A percentile compares a stretch with the other conserved stretches of the same genome.
Conservation (phyloP, 1,140 invertebrate species). For the Megalopta genalis region DNA sequence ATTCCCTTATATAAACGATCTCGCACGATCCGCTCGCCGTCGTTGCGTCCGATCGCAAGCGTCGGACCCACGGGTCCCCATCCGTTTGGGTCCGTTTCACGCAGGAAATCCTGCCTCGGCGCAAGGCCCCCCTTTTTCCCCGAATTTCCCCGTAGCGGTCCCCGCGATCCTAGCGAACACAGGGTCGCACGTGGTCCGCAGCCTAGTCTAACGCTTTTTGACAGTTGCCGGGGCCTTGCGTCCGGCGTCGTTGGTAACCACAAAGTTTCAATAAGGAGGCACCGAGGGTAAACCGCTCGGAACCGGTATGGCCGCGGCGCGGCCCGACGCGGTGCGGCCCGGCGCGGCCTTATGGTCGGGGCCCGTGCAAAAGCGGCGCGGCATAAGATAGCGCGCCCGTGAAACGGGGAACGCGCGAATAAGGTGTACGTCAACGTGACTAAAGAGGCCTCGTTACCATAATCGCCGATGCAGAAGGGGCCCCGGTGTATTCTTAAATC, state of each 20-base stretch:
- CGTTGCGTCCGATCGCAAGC: too few species aligned
- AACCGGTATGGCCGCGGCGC: neutral
- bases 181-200: too few species aligned
- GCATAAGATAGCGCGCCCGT: neutral
- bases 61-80: too few species aligned
- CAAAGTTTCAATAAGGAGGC: slow-evolving; percentile 60
- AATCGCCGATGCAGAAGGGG: slow-evolving; percentile 63
- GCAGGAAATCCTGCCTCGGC: too few species aligned
- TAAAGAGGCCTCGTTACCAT: slow-evolving; percentile 74
- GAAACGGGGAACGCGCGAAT: slow-evolving; percentile 51
- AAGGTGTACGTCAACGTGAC: slow-evolving; percentile 69
- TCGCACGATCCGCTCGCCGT: too few species aligned
- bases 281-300: slow-evolving; percentile 24
- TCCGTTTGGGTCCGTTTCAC: too few species aligned
- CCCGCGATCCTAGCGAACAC: too few species aligned
- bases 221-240: slow-evolving; percentile 41
- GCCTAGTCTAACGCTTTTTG: slow-evolving; percentile 42
- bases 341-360: neutral
- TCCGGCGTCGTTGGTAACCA: slow-evolving; percentile 52
- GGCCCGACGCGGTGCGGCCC: slow-evolving; percentile 8
- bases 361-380: slow-evolving; percentile 18
- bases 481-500: slow-evolving; percentile 74
- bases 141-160: neutral
- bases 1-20: too few species aligned
- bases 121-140: too few species aligned